A percentile compares a stretch with the other conserved stretches of the same genome.
Evolutionary conservation across 2,113 vertebrate species (phyloP).

Genomic region (Gnathochromis pfefferi): DNA sequence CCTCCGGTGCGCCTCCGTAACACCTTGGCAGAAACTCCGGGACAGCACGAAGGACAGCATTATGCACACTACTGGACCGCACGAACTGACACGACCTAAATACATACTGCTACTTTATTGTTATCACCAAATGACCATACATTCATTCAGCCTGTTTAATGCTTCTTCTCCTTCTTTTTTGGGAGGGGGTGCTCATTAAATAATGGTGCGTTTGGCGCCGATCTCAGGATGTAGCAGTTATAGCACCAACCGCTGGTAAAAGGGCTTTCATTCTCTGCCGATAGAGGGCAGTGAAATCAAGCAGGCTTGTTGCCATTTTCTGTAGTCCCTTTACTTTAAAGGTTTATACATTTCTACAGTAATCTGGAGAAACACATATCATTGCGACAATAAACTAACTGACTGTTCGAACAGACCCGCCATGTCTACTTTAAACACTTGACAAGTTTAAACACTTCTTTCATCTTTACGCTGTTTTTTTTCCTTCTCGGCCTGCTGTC

Average conservation of each 20-base stretch:
- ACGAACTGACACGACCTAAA: too few species aligned
- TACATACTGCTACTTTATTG: neutral
- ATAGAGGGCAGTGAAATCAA: neutral
- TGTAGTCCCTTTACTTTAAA: neutral
- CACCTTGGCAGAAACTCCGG: neutral
- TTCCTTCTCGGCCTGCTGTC: neutral
- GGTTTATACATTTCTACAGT: neutral
- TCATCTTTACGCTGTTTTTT: neutral
- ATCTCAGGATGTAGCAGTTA: neutral
- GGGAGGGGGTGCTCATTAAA: neutral
- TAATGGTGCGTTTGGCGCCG: neutral
- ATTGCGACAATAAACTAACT: neutral
- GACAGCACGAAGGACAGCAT: constrained; percentile 8
- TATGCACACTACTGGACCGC: neutral
- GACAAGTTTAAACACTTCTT: neutral
- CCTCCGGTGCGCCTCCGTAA: neutral
- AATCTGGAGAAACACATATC: neutral
- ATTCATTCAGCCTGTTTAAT: rapidly evolving
- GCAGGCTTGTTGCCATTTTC: neutral
- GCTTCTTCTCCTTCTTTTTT: neutral
- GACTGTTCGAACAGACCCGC: neutral
- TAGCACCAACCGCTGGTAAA: neutral
- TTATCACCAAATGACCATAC: neutral
- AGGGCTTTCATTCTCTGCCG: neutral
- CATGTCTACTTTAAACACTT: neutral